Evolutionary conservation across 2,888 invertebrate species (phyloP).

Genomic region (Callinectes sapidus): DNA sequence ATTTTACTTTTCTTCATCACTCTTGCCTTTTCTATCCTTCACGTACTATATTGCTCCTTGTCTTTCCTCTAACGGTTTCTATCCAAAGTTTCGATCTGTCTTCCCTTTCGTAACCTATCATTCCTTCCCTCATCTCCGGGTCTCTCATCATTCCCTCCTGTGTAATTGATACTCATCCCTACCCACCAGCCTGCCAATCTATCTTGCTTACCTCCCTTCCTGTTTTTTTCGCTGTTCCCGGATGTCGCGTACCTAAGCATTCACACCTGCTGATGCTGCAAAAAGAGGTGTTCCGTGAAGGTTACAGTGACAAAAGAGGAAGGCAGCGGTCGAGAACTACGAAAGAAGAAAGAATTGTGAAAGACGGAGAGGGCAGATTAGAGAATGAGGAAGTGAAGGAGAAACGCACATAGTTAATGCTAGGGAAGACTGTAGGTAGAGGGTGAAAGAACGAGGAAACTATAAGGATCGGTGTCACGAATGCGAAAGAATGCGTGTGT

Average conservation of each 20-base stretch:
- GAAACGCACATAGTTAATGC: no score
- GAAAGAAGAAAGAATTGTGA: neutral
- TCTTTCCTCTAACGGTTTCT: neutral
- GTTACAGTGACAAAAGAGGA: constrained; percentile 18
- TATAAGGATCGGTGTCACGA: no score
- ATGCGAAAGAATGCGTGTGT: no score
- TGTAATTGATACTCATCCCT: no score
- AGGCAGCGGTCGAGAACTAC: neutral
- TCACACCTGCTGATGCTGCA: neutral
- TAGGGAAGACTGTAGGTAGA: no score
- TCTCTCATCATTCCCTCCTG: no score
- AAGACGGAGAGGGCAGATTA: no score
- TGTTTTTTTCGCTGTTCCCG: neutral
- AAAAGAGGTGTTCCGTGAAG: neutral
- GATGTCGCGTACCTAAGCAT: neutral
- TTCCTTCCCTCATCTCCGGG: neutral
- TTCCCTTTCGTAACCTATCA: neutral
- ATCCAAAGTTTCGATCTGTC: neutral
- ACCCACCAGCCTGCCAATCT: no score
- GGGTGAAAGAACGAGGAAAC: no score
- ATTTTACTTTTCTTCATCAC: neutral
- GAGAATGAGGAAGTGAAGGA: no score
- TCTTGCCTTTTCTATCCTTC: neutral
- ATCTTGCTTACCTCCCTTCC: neutral
- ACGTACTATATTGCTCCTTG: neutral